Percentiles rank a stretch among this genome's conserved stretches.
Conservation (phyloP, 2,797 vertebrate species). For the Microctenopoma stevenorrisi region DNA sequence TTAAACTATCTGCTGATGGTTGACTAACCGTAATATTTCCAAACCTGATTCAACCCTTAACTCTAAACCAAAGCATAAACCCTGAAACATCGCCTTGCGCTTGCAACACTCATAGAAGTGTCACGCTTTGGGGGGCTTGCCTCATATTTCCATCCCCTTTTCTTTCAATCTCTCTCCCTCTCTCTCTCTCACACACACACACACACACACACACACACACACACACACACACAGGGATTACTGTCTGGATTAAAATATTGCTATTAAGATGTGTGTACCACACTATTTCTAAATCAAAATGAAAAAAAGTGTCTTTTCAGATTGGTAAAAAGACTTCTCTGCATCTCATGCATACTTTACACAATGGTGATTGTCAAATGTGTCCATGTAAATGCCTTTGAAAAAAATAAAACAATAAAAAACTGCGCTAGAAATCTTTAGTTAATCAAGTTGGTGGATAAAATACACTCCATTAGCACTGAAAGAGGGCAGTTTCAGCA, state of each 20-base stretch:
- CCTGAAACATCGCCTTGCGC: neutral
- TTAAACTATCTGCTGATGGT: neutral
- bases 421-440: constrained; percentile 38
- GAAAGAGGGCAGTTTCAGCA: constrained; percentile 29
- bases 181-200: neutral
- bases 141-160: neutral
- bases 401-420: constrained; percentile 35
- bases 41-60: neutral
- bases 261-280: too few species aligned
- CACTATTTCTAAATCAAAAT: too few species aligned
- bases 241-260: neutral
- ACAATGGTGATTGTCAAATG: constrained; percentile 11
- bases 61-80: constrained; percentile 1
- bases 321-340: neutral
- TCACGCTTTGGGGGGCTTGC: neutral
- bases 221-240: neutral
- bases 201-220: constrained; percentile 2
- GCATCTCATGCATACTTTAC: constrained; percentile 1
- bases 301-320: neutral
- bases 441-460: neutral
- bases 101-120: constrained; percentile 2
- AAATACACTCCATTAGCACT: neutral
- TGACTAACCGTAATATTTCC: neutral
- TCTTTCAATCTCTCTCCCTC: neutral
- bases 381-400: constrained; percentile 21